Conservation (phyloP, 2,113 vertebrate species). For the Promerops cafer region DNA sequence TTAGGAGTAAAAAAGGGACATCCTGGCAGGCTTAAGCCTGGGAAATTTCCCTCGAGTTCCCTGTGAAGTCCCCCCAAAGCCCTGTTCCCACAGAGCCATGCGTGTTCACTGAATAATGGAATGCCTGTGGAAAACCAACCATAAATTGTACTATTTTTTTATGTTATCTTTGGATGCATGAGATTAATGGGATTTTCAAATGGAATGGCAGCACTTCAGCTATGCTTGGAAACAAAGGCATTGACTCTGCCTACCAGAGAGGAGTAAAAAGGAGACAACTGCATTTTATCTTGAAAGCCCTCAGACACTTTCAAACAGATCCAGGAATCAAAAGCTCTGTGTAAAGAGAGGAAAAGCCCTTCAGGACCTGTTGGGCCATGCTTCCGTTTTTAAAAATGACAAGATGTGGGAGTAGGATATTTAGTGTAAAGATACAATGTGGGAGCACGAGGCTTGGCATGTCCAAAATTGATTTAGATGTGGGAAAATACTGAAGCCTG, state of each 20-base stretch:
- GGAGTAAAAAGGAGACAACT: background rate
- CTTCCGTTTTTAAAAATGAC: background rate
- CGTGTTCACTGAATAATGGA: background rate
- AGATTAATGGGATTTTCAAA: constrained; percentile 24
- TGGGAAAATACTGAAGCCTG: background rate
- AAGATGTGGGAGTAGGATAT: background rate
- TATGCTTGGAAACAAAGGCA: constrained; percentile 6
- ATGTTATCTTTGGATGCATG: background rate
- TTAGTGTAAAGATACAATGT: background rate
- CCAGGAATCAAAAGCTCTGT: background rate
- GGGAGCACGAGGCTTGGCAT: background rate
- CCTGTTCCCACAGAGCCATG: background rate
- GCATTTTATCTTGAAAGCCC: constrained; percentile 34
- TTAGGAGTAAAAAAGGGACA: background rate
- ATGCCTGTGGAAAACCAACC: background rate
- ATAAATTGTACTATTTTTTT: background rate
- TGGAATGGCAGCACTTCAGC: background rate
- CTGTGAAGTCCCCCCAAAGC: background rate
- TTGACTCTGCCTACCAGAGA: background rate
- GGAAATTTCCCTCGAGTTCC: background rate
- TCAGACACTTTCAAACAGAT: background rate
- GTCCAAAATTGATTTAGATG: background rate
- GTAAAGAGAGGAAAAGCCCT: background rate
- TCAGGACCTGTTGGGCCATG: background rate
- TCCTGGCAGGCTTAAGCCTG: background rate